Base-by-base conservation (phyloP, 2,113 vertebrate species). In the Clarias macrocephalus region DNA sequence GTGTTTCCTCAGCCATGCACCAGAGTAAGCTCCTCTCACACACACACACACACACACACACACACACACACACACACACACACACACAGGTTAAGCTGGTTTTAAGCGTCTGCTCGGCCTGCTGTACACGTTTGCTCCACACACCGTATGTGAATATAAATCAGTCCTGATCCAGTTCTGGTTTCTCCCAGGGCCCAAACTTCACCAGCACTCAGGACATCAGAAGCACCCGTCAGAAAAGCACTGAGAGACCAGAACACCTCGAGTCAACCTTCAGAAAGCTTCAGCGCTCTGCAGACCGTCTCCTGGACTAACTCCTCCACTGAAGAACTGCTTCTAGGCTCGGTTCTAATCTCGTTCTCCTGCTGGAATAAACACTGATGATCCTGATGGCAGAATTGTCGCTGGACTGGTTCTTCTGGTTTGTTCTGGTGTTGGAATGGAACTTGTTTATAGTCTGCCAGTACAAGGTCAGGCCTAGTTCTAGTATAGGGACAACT, bases 121-220 rank as follows among this genome's bases (percentile, higher is more conserved):
- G 8, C 19, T 37, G 19, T 37, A 19, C 68, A 48, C 5, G 2
- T 72, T 37, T 72, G 72, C 10, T 42, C 72, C 11, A 48, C 5
- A 0, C 10, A 25, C 42, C 0, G 12, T 76, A n/a, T 6, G 11
- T 15, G 6, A n/a, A 73, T 42, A 28, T 59, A 59, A 59, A 80
- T 33, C 77, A 11, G n/a, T 80, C 3, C n/a, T 57, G 54, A 80
- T 19, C 56, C 33, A 25, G 57, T 62, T 57, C 48, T 83, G 10
- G 11, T 86, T 73, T 85, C 85, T 59, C 84, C 84, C 80, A 99
- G 97, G 96, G 88, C 94, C 96, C 83, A 95, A 95, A 89, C 94
- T 97, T 86, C 96, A 96, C 83, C 96, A 96, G 68, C 97, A 95
- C 86, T 96, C 96, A 30, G 93, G 94, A 83, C 96, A 96, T 89